Conservation (phyloP, 2,888 invertebrate species). For the Melieria picta region DNA sequence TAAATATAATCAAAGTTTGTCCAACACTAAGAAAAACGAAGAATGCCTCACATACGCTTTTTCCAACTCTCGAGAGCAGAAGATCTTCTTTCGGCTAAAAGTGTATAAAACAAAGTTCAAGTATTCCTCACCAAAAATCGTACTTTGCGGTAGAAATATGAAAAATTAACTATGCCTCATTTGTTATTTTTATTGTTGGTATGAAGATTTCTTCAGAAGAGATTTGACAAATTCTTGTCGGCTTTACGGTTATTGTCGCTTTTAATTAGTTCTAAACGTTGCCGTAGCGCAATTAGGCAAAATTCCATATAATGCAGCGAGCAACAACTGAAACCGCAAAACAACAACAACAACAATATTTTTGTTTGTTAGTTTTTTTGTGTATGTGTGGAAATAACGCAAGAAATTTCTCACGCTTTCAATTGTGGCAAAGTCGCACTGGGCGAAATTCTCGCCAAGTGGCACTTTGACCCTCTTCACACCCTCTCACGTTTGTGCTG, state of each 20-base stretch:
- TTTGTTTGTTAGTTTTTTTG: no score
- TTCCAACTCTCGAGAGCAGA: no score
- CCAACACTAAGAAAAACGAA: no score
- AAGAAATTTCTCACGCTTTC: conserved; percentile 26
- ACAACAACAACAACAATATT: neutral
- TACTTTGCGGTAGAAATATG: no score
- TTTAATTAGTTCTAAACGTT: conserved; percentile 27
- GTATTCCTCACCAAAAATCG: no score
- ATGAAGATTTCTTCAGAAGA: neutral
- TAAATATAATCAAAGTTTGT: no score
- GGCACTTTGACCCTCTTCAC: conserved; percentile 11
- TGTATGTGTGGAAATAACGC: no score
- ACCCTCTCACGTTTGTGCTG: conserved; percentile 11
- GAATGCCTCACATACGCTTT: no score
- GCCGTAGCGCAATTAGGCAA: conserved; percentile 14
- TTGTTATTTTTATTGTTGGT: no score
- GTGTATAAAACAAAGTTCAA: no score
- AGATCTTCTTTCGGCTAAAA: no score
- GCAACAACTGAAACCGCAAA: conserved; percentile 1
- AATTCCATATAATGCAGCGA: neutral
- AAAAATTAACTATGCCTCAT: no score
- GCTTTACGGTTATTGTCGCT: conserved; percentile 27
- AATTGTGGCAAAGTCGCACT: conserved; percentile 13
- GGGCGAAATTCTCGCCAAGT: neutral
- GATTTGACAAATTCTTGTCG: conserved; percentile 26